Percentiles rank a stretch among this genome's conserved stretches.
These are phyloP conservation scores for Ctenopoma kingsleyae DNA, from an alignment of 2,797 vertebrate genomes.

Conservation along the genomic window DNA sequence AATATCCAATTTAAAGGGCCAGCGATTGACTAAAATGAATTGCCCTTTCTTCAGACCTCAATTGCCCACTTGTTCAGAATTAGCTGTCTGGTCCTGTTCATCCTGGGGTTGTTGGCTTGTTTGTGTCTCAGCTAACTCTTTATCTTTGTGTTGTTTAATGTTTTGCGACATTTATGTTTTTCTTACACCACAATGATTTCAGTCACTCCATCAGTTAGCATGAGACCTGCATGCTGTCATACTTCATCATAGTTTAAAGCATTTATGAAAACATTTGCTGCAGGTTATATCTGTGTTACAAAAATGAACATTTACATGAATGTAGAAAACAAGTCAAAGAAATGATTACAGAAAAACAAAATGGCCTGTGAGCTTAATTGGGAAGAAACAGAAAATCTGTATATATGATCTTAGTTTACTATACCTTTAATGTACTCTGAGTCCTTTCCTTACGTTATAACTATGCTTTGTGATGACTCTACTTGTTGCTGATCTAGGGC, in stretches of 20 bases:
- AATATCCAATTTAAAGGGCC: slow-evolving; percentile 84
- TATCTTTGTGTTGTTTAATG: slow-evolving; percentile 35
- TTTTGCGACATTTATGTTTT: slow-evolving; percentile 23
- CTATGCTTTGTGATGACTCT: slow-evolving; percentile 5
- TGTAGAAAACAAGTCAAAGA: neutral
- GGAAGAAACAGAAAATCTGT: neutral
- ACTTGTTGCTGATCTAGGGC: slow-evolving; percentile 82
- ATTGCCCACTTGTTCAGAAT: slow-evolving; percentile 65
- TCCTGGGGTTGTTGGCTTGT: slow-evolving; percentile 42
- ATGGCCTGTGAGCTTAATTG: too few species aligned
- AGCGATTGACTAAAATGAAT: slow-evolving; percentile 81
- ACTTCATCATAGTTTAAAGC: slow-evolving; percentile 8
- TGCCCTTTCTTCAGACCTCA: slow-evolving; percentile 68
- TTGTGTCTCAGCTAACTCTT: slow-evolving; percentile 24
- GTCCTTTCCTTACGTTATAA: neutral
- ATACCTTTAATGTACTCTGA: neutral
- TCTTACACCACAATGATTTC: slow-evolving; percentile 2
- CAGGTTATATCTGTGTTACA: neutral
- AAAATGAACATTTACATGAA: neutral
- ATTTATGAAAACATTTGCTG: slow-evolving; percentile 3
- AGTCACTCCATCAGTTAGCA: slow-evolving; percentile 7
- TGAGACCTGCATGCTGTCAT: slow-evolving; percentile 11
- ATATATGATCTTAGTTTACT: neutral
- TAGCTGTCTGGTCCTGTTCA: slow-evolving; percentile 67
- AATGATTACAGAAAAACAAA: too few species aligned